A percentile compares a stretch with the other conserved stretches of the same genome.
phyloP scores from a whole-genome alignment of 2,113 vertebrate genomes.

The Corythornis madagascariensis region DNA sequence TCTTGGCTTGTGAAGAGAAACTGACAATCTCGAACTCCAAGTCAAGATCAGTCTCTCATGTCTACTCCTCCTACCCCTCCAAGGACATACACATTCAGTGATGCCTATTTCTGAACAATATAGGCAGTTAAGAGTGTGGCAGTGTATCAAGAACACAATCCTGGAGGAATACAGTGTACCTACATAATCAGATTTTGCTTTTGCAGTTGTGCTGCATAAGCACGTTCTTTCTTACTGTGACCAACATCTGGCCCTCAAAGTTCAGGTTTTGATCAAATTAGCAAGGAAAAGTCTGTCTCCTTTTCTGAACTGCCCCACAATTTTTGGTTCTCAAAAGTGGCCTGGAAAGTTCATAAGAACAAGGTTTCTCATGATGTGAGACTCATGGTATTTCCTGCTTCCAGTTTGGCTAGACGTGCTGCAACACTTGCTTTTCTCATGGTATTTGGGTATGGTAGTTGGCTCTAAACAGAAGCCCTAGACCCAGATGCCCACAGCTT shows the following conservation, averaged over 20 bases:
- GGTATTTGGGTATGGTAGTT: neutral
- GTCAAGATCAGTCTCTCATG: neutral
- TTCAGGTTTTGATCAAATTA: neutral
- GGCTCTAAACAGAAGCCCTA: neutral
- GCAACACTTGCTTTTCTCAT: slow-evolving; percentile 43
- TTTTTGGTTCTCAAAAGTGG: slow-evolving; percentile 24
- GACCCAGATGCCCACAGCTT: neutral
- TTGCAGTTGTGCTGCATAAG: neutral
- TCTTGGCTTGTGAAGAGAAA: neutral
- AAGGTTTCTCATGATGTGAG: slow-evolving; percentile 71
- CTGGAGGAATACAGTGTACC: neutral
- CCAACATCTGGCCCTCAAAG: neutral
- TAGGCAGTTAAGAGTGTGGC: neutral
- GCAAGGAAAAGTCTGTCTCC: neutral
- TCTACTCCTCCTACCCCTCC: fast-evolving
- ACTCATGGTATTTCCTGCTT: slow-evolving; percentile 73
- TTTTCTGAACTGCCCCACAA: slow-evolving; percentile 7
- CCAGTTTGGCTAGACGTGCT: slow-evolving; percentile 38
- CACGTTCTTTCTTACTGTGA: neutral
- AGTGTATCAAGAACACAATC: neutral
- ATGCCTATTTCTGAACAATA: neutral
- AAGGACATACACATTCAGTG: neutral
- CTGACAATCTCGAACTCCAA: neutral
- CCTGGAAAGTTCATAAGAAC: slow-evolving; percentile 19
- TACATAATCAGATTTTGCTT: neutral